These are phyloP conservation scores for Drosophila tropicalis DNA, from an alignment of 1,140 invertebrate species.

Conservation along the genomic window DNA sequence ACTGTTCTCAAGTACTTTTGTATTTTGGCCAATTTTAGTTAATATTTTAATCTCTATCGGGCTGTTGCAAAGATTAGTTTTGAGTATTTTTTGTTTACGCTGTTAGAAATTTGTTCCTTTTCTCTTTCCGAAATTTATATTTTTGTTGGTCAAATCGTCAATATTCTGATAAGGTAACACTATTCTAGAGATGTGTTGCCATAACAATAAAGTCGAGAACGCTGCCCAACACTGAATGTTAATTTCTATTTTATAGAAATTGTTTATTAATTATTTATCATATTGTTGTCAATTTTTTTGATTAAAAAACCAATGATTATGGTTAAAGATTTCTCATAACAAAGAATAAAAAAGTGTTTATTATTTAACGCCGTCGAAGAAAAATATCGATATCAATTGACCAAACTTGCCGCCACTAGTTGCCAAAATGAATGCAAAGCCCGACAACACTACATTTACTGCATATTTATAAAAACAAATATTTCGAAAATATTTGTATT, in stretches of 20 bases:
- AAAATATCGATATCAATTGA: too few relatives aligned
- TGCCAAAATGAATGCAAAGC: neutral
- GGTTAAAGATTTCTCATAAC: too few relatives aligned
- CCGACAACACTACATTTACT: neutral
- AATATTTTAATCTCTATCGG: neutral
- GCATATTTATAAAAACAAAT: conserved; percentile 2
- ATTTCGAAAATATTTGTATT: neutral
- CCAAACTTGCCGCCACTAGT: too few relatives aligned
- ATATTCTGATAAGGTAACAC: conserved; percentile 7
- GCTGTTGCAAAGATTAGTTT: conserved; percentile 14
- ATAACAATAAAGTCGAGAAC: too few relatives aligned
- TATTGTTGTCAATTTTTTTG: neutral
- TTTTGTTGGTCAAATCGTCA: conserved; percentile 38
- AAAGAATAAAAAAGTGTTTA: too few relatives aligned
- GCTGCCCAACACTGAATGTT: neutral
- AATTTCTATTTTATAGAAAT: too few relatives aligned
- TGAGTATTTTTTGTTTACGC: conserved; percentile 53
- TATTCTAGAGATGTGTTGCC: too few relatives aligned
- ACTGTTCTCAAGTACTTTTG: neutral
- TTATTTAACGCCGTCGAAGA: too few relatives aligned
- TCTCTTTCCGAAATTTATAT: conserved; percentile 51
- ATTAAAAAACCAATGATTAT: too few relatives aligned
- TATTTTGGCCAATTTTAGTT: neutral
- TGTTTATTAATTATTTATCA: neutral
- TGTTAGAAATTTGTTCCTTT: conserved; percentile 37